These are phyloP conservation scores for Scaptodrosophila lebanonensis DNA, from an alignment of 1,140 invertebrate genomes.

Conservation along the genomic window DNA sequence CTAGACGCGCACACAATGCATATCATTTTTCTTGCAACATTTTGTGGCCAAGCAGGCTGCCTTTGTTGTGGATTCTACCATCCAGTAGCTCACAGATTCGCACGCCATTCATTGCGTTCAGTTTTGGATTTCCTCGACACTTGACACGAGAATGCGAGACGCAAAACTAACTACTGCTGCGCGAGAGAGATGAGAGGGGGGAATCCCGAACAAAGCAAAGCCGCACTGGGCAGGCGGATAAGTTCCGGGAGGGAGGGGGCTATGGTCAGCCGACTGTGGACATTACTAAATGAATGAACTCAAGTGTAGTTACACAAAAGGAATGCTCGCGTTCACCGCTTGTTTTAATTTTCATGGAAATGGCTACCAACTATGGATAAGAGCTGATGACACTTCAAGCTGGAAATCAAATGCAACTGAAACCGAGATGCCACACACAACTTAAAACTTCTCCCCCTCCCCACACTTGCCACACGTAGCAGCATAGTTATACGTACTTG, in stretches of 20 bases:
- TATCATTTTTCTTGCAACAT: constrained; percentile 65
- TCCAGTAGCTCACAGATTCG: constrained; percentile 49
- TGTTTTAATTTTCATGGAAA: background rate
- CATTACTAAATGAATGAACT: constrained; percentile 74
- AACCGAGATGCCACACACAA: constrained; percentile 53
- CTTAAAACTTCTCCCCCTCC: no score
- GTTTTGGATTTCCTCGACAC: constrained; percentile 65
- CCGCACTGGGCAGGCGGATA: constrained; percentile 16
- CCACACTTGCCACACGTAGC: background rate
- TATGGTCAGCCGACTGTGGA: constrained; percentile 73
- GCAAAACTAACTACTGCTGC: constrained; percentile 46
- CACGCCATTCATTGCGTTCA: constrained; percentile 30
- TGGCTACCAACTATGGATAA: background rate
- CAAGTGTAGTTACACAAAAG: constrained; percentile 67
- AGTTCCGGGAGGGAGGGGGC: constrained; percentile 11
- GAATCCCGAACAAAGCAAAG: constrained; percentile 14
- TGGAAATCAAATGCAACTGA: constrained; percentile 71
- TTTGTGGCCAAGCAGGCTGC: constrained; percentile 26
- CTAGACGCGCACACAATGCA: constrained; percentile 5
- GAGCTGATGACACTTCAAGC: constrained; percentile 13
- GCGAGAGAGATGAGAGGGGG: constrained; percentile 17
- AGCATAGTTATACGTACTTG: constrained; percentile 28
- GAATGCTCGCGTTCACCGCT: no score
- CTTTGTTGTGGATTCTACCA: constrained; percentile 21
- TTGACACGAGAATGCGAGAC: constrained; percentile 69